Base-by-base conservation (phyloP, 2,797 vertebrate genomes). In the Poecilia wingei region DNA sequence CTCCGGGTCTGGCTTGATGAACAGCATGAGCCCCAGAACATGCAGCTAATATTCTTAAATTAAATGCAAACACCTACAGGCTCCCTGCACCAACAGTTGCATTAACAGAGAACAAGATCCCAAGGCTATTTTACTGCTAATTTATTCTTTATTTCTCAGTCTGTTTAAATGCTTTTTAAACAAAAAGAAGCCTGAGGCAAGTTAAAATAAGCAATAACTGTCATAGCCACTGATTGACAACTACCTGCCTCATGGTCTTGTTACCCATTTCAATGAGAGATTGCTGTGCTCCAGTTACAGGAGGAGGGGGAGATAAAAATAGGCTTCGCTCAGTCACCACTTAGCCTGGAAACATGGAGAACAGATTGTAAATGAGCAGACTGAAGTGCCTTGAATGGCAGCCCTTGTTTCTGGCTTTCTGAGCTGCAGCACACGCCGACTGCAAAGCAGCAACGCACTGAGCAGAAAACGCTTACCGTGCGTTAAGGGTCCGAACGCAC, bases 301-400 rank as follows among this genome's bases (percentile, higher is more conserved):
- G 74, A 53, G 49, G n/a, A 76, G 8, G 78, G n/a, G 10, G 76
- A 25, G 90, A 91, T 94, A 95, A 94, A 95, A 94, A 95, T 94
- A 94, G 92, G 84, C 84, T 87, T 94, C 87, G 80, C 90, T 94
- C 93, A 92, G 90, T 95, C 92, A 91, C 91, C 93, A 93, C 94
- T 94, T 93, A 93, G 89, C 84, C 86, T 82, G 87, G 87, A 91
- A 93, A 92, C 85, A 79, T 88, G 91, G 85, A 92, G 91, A 93
- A 86, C 93, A 92, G 92, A 90, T 91, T 92, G 88, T 90, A 92
- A 93, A 94, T 90, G 92, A 94, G 90, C 86, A 86, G 86, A 90
- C 86, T 90, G 90, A 87, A 92, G 93, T 89, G 90, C 77, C 77
- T 51, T 95, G 92, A 95, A 94, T 92, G 90, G 92, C 91, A 88